Percentiles rank a stretch among this genome's conserved stretches.
phyloP scores from a whole-genome alignment of 2,113 vertebrate species.

The Copsychus sechellarum region DNA sequence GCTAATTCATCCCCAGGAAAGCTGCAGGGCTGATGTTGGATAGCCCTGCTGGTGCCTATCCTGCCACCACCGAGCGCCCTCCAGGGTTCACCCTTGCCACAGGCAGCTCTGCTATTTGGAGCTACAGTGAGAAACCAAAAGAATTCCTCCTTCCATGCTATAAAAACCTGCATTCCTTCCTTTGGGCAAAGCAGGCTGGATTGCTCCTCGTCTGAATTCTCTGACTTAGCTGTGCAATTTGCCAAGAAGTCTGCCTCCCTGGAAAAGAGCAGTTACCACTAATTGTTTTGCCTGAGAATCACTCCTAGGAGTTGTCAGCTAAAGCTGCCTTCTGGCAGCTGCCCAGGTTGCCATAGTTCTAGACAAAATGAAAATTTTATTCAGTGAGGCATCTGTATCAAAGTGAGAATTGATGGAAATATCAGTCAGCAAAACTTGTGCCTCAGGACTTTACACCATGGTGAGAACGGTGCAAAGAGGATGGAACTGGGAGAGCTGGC shows the following conservation, averaged over 20 bases:
- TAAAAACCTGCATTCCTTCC: slow-evolving; percentile 60
- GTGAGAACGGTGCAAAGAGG: background rate
- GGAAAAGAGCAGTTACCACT: slow-evolving; percentile 48
- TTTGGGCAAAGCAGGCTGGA: slow-evolving; percentile 11
- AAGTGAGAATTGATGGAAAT: slow-evolving; percentile 15
- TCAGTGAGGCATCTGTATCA: slow-evolving; percentile 25
- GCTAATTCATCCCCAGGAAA: background rate
- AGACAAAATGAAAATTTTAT: slow-evolving; percentile 59
- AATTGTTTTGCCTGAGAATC: slow-evolving; percentile 66
- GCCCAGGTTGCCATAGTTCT: slow-evolving; percentile 58
- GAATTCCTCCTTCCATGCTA: background rate
- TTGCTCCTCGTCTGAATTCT: slow-evolving; percentile 39
- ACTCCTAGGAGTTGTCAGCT: slow-evolving; percentile 37
- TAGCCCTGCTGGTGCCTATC: background rate
- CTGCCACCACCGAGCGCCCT: background rate
- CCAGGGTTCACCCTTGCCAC: background rate
- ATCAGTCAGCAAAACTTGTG: slow-evolving; percentile 23
- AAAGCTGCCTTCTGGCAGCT: slow-evolving; percentile 58
- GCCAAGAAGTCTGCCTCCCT: slow-evolving; percentile 57
- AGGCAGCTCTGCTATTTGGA: slow-evolving; percentile 22
- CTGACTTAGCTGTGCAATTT: slow-evolving; percentile 15
- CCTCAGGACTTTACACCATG: background rate
- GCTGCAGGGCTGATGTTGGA: background rate
- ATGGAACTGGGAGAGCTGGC: background rate
- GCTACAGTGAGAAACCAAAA: slow-evolving; percentile 1